Evolutionary conservation across 1,140 invertebrate species (phyloP).

Genomic region (Musca vetustissima): DNA sequence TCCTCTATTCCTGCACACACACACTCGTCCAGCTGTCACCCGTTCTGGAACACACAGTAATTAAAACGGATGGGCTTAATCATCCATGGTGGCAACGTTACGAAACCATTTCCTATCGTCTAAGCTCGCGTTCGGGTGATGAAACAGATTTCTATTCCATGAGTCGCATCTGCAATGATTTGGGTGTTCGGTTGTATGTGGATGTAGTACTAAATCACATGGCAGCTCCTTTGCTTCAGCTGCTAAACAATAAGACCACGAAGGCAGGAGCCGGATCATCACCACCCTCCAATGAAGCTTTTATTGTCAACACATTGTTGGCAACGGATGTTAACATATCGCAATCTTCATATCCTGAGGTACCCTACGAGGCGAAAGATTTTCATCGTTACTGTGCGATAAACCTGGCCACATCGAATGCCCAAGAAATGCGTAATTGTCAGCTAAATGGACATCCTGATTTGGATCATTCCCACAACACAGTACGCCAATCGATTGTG

Average conservation of each 20-base stretch:
- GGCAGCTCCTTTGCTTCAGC: slow-evolving; percentile 57
- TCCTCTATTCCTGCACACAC: too few species aligned
- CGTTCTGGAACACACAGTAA: slow-evolving; percentile 23
- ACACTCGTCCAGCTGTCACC: slow-evolving; percentile 22
- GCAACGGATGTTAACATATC: slow-evolving; percentile 9
- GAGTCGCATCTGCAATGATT: slow-evolving; percentile 68
- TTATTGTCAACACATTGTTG: slow-evolving; percentile 14
- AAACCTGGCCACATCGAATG: slow-evolving; percentile 57
- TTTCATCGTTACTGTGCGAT: slow-evolving; percentile 63
- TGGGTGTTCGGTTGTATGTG: slow-evolving; percentile 75
- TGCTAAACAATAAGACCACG: not conserved
- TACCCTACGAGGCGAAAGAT: slow-evolving; percentile 61
- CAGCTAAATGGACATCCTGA: slow-evolving; percentile 72
- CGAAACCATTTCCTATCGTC: slow-evolving; percentile 80
- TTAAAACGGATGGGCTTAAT: slow-evolving; percentile 15
- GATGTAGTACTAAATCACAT: slow-evolving; percentile 87
- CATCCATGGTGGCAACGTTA: slow-evolving; percentile 82
- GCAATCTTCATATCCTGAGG: slow-evolving; percentile 59
- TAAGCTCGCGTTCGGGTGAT: slow-evolving; percentile 73
- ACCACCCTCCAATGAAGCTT: not conserved
- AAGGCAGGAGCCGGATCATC: too few species aligned
- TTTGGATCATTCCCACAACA: slow-evolving; percentile 66
- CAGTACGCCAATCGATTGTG: slow-evolving; percentile 70
- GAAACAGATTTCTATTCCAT: slow-evolving; percentile 70
- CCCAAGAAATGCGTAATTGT: slow-evolving; percentile 69